These are phyloP conservation scores for Aldrovandia affinis DNA, from an alignment of 2,797 vertebrate genomes.

Conservation along the genomic window DNA sequence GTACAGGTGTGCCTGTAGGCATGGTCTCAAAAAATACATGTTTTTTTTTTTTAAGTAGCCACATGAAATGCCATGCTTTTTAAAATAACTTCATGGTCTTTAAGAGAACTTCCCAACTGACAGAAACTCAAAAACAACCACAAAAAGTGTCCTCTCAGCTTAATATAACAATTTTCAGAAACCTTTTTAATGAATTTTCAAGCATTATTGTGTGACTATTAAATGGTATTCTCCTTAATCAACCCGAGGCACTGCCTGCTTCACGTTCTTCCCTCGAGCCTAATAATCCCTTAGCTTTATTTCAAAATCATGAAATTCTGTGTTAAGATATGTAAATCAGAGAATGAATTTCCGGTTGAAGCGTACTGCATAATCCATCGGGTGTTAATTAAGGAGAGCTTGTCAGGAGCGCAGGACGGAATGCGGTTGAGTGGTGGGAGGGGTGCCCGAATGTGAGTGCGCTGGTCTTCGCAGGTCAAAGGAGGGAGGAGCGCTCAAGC, in stretches of 20 bases:
- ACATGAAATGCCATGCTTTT: neutral
- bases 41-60: neutral
- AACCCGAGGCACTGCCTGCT: neutral
- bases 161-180: neutral
- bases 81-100: neutral
- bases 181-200: neutral
- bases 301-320: neutral
- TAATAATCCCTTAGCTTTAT: neutral
- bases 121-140: neutral
- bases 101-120: neutral
- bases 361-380: neutral
- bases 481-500: conserved; percentile 92
- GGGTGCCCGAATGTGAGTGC: conserved; percentile 31
- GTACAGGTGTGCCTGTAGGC: neutral
- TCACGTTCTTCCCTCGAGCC: neutral
- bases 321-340: neutral
- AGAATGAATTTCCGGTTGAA: neutral
- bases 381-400: neutral
- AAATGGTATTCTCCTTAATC: neutral
- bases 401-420: neutral
- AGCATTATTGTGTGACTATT: neutral
- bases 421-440: neutral
- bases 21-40: neutral
- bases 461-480: conserved; percentile 79
- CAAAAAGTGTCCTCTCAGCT: neutral